Conservation (phyloP, 1,140 invertebrate genomes). For the Arion vulgaris region DNA sequence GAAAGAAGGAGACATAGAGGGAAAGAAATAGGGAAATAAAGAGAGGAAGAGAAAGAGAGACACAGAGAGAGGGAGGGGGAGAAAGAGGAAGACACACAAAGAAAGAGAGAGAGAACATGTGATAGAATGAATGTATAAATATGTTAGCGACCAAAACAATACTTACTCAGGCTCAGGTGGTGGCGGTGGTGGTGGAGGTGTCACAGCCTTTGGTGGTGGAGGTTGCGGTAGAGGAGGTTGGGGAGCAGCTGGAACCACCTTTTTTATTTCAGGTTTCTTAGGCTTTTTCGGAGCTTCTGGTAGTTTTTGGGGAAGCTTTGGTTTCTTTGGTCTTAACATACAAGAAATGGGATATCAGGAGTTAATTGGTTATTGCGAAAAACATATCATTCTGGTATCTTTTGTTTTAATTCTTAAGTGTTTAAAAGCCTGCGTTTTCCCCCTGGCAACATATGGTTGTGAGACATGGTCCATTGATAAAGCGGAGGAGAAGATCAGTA, state of each 20-base stretch:
- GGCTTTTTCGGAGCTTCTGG: neutral
- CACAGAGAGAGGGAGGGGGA: neutral
- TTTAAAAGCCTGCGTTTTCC: no score
- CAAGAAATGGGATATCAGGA: neutral
- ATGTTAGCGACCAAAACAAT: neutral
- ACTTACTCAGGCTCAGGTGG: conserved; percentile 11
- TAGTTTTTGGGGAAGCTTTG: neutral
- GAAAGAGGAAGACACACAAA: neutral
- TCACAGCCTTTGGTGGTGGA: no score
- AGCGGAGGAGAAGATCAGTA: no score
- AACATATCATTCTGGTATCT: no score
- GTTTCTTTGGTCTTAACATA: neutral
- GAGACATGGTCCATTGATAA: no score
- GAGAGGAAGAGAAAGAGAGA: neutral
- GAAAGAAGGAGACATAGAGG: conserved; percentile 29
- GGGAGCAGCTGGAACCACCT: no score
- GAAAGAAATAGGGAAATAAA: conserved; percentile 4
- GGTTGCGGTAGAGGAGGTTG: neutral
- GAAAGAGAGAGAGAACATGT: neutral
- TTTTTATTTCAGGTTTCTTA: neutral
- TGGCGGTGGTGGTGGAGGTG: neutral
- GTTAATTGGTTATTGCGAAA: no score
- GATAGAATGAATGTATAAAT: neutral
- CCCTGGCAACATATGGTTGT: no score
- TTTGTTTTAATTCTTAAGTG: no score